Percentiles rank a stretch among this genome's conserved stretches.
phyloP scores from a whole-genome alignment of 2,797 vertebrate genomes.

The Borostomias antarcticus region DNA sequence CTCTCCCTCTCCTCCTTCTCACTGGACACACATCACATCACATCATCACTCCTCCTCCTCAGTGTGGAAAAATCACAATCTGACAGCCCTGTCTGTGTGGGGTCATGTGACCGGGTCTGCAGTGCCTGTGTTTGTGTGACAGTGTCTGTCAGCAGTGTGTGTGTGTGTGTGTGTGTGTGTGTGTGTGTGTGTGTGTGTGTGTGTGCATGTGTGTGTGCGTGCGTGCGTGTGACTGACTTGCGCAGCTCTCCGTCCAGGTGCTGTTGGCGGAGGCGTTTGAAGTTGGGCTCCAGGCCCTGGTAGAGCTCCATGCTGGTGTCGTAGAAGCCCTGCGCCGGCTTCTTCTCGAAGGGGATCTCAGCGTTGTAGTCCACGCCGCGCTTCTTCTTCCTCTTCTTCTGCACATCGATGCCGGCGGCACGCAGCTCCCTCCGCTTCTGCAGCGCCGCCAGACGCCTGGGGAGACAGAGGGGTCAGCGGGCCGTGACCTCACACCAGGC shows the following conservation, averaged over 20 bases:
- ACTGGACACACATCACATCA: slow-evolving; percentile 71
- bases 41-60: no score
- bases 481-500: not conserved
- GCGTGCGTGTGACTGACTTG: slow-evolving; percentile 91
- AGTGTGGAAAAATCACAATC: no score
- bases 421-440: slow-evolving; percentile 96
- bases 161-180: not conserved
- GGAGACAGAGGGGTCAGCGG: no score
- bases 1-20: slow-evolving; percentile 92
- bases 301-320: slow-evolving; percentile 99
- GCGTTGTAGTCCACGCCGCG: slow-evolving; percentile 99
- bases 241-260: slow-evolving; percentile 95
- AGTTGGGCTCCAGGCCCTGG: slow-evolving; percentile 89
- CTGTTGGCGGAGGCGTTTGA: slow-evolving; percentile 93
- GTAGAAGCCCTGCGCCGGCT: slow-evolving; percentile 93
- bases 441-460: slow-evolving; percentile 93
- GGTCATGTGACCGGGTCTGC: no score
- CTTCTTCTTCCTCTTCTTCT: slow-evolving; percentile 98
- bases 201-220: slow-evolving; percentile 7
- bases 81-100: no score
- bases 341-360: slow-evolving; percentile 98
- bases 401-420: slow-evolving; percentile 94
- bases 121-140: no score
- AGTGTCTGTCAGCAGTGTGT: no score
- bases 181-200: not conserved